Evolutionary conservation across 2,113 vertebrate genomes (phyloP).

Genomic region (Scartelaos histophorus): DNA sequence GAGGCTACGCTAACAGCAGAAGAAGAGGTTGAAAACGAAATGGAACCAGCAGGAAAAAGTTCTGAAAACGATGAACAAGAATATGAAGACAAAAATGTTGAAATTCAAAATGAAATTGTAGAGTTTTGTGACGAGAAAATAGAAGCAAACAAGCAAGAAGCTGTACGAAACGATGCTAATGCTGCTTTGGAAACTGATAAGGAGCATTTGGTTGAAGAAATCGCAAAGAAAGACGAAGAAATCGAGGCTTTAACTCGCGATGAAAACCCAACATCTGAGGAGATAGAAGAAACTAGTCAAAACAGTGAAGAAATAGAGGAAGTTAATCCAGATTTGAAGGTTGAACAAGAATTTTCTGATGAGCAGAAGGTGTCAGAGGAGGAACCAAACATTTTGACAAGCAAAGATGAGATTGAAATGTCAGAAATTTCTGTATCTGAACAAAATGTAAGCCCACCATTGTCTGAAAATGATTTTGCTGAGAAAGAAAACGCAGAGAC

Average conservation of each 20-base stretch:
- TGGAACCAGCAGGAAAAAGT: not conserved
- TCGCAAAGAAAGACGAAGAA: not conserved
- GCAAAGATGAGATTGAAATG: not conserved
- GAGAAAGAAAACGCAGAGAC: not conserved
- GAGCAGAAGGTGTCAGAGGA: not conserved
- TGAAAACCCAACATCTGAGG: not conserved
- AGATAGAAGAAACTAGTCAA: not conserved
- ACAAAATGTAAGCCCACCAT: not conserved
- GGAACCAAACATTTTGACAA: not conserved
- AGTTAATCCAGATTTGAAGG: not conserved
- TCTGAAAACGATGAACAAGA: not conserved
- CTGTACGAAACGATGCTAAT: not conserved
- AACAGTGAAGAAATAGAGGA: not conserved
- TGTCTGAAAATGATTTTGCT: not conserved
- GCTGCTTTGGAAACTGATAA: not conserved
- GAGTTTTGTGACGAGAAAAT: not conserved
- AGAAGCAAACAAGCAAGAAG: not conserved
- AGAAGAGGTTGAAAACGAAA: not conserved
- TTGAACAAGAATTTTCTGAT: not conserved
- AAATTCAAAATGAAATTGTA: not conserved
- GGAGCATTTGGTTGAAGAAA: not conserved
- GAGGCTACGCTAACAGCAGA: not conserved
- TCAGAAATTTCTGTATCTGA: not conserved
- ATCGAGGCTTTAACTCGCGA: not conserved
- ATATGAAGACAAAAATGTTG: not conserved